Percentiles rank a stretch among this genome's conserved stretches.
Evolutionary conservation across 1,140 invertebrate species (phyloP).

Genomic region (Branchinecta lynchi): DNA sequence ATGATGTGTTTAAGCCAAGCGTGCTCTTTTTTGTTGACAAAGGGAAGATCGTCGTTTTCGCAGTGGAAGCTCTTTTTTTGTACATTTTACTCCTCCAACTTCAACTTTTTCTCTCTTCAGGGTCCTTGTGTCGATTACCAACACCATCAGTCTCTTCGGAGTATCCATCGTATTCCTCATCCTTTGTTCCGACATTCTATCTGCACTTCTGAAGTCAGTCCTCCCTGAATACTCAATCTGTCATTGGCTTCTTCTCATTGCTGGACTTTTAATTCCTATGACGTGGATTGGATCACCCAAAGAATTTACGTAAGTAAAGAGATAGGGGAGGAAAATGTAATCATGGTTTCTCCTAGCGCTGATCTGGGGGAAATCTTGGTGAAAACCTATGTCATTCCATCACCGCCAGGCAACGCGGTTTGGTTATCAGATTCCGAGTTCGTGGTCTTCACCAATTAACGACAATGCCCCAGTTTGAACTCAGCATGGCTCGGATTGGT

Average conservation of each 20-base stretch:
- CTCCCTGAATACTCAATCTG: constrained; percentile 38
- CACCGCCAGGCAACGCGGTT: too few relatives aligned
- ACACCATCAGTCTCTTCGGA: constrained; percentile 49
- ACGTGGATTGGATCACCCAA: constrained; percentile 54
- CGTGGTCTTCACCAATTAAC: too few relatives aligned
- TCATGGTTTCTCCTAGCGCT: too few relatives aligned
- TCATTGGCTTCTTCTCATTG: constrained; percentile 46
- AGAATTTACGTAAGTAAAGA: constrained; percentile 45
- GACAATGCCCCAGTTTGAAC: too few relatives aligned
- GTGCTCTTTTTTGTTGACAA: background rate
- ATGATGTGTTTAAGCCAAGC: background rate
- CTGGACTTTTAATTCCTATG: constrained; percentile 40
- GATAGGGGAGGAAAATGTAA: background rate
- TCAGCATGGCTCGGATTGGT: too few relatives aligned
- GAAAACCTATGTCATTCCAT: too few relatives aligned
- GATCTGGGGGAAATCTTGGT: too few relatives aligned
- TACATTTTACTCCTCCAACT: background rate
- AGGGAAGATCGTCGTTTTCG: background rate
- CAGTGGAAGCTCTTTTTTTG: background rate
- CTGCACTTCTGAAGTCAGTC: constrained; percentile 37
- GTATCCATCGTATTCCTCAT: constrained; percentile 50
- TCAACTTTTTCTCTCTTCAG: constrained; percentile 25
- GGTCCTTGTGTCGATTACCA: constrained; percentile 35
- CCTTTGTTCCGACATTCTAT: constrained; percentile 45
- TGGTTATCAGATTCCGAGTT: too few relatives aligned